Evolutionary conservation across 2,113 vertebrate species (phyloP), one percentile per base, ranked within the genome.

Genomic region (Eubucco bourcierii): DNA sequence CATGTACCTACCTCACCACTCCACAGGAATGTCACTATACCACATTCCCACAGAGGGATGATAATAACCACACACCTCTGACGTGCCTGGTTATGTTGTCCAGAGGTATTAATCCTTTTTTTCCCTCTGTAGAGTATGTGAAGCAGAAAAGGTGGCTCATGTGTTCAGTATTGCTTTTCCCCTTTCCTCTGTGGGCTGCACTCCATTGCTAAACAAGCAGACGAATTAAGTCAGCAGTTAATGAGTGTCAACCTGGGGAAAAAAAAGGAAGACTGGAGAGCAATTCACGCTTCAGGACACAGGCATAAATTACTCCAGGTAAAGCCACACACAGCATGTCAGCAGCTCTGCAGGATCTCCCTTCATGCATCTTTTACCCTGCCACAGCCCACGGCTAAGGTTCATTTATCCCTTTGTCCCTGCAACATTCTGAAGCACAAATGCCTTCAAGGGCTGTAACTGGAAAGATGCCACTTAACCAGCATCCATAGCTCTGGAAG

Each of bases 261-360:
- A 76, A 82, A 91, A 92, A 72, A 68, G 37, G 44, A 56, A 70
- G 80, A 77, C 4, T 79, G 52, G 50, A 82, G 95, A 94, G 93
- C 50, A 85, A 88, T 68, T 90, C 70, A 91, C 0, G 4, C 90
- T 80, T 55, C 39, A 90, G 59, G 86, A 93, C 39, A 75, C 39
- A 88, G 47, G 85, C 88, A 90, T 91, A 93, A 91, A 88, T 94
- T 90, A 74, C 90, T 65, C 60, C 77, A 94, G 80, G 86, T 94
- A 93, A 93, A 39, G 23, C 56, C 60, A 56, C 76, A 80, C 80
- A 71, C 68, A 80, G 52, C 15, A 19, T n/a, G 76, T 83, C 72
- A 88, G 82, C 68, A 80, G 5, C 83, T 86, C 80, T 60, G 70
- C 70, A 72, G 76, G 82, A 77, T 58, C 72, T 90, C 53, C 83